Conservation (phyloP, 2,797 vertebrate genomes). For the Periophthalmus magnuspinnatus region DNA sequence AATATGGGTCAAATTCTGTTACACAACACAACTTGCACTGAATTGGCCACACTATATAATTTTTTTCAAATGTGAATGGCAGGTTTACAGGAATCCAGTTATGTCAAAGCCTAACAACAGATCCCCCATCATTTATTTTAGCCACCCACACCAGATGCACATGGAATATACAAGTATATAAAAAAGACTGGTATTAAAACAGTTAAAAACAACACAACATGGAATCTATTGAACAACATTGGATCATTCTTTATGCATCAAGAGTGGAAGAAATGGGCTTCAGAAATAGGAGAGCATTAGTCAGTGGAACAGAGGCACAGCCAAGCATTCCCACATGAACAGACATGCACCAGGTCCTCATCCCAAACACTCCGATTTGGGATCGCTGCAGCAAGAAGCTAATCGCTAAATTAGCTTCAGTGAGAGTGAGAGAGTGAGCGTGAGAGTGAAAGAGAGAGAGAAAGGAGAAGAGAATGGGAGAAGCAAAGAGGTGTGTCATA, state of each 20-base stretch:
- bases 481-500: too few species aligned
- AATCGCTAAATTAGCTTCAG: slow-evolving; percentile 25
- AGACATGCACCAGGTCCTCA: slow-evolving; percentile 45
- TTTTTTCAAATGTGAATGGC: background rate
- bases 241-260: slow-evolving; percentile 46
- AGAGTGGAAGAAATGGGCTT: slow-evolving; percentile 17
- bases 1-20: too few species aligned
- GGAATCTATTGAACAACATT: background rate
- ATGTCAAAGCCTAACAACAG: slow-evolving; percentile 4
- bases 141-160: slow-evolving; percentile 32
- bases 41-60: too few species aligned
- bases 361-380: slow-evolving; percentile 42
- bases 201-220: background rate
- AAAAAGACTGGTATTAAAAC: background rate
- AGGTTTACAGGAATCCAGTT: background rate
- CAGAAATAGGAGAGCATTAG: slow-evolving; percentile 22
- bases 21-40: too few species aligned
- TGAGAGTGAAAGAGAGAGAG: background rate
- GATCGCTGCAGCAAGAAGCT: slow-evolving; percentile 32
- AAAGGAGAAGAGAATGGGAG: too few species aligned
- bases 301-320: slow-evolving; percentile 39
- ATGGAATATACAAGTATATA: too few species aligned
- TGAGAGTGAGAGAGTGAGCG: too few species aligned
- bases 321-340: slow-evolving; percentile 58
- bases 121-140: slow-evolving; percentile 3